Base-by-base conservation (phyloP, 1,140 invertebrate species). In the Bombus confusus region DNA sequence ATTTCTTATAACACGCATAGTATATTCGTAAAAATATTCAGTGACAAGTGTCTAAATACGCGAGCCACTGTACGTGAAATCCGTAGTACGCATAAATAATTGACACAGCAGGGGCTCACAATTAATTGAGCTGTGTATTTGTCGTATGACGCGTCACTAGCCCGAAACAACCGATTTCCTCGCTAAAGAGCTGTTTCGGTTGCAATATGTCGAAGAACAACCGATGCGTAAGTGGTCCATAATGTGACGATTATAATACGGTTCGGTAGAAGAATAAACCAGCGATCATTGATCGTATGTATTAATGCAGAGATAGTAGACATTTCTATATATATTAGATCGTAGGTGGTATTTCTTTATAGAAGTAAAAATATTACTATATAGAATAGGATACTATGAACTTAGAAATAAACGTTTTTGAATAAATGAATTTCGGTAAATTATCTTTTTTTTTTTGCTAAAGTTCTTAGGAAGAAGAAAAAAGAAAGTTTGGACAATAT, bases 141-240 rank as follows among this genome's bases (percentile, higher is more conserved):
- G 80, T 74, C 28, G 69, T 25, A 64, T 82, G 73, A 82, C 80
- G 69, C 80, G 52, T 64, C 80, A 39, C 52, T 59, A 69, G 59
- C 25, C 31, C 57, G 52, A 43, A 73, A 74, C 57, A 47, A 74
- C 80, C 41, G 52, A 82, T 82, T 69, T 69, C 37, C 68, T 39
- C 18, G 68, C 37, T 25, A 69, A 37, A 69, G 34, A 39, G 68
- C 37, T 69, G n/a, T 37, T 34, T 69, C 37, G 34, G 68, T 10
- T 39, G 34, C 22, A 25, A 69, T n/a, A n/a, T n/a, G 59, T 62
- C 68, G 68, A 10, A 10, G 10, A 18, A 31, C 37, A 39, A 28
- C 31, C 66, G 31, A 68, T 18, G 66, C 66, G 31, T 37, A 68
- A 68, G 31, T 37, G 34, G 31, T 22, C 31, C 8, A 68, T 68